Evolutionary conservation across 2,888 invertebrate species (phyloP), one percentile per base, ranked within the genome.

Genomic region (Volucella zonaria): DNA sequence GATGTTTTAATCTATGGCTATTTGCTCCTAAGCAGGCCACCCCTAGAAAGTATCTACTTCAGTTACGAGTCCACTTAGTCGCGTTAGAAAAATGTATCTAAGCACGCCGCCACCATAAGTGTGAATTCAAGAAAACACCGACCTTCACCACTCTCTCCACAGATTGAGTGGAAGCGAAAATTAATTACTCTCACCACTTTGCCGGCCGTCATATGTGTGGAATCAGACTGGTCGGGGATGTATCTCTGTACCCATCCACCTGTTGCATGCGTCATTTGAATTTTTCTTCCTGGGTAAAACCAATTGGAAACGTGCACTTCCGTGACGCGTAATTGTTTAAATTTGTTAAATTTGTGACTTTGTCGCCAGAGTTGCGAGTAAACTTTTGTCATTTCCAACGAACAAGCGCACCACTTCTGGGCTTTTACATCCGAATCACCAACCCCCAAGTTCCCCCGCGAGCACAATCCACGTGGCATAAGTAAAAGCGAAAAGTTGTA

Each of bases 311-410:
- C 73, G 61, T 67, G 79, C 40, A 59, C 18, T 14, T 38, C 40
- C 12, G 2, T 15, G 8, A 2, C 31, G 31, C 31, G 70, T 81
- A 75, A 81, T 81, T 81, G 75, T 70, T 81, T 75, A 70, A 75
- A 75, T 81, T 81, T 70, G 81, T 81, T 81, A 14, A 68, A 58
- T 31, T 31, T 58, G 79, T 54, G 73, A 73, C 47, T 80, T 74
- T 56, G 61, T 12, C 9, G 31, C 4, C 6, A 31, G 23, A 23
- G 23, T 23, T 23, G 23, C 2, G 23, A 23, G 12, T 8, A 14
- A 61, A 74, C 74, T 74, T 80, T 62, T 67, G 58, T 58, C 78
- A 76, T 59, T 40, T 23, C 11, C 49, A 31, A 31, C 31, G 31
- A 31, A 31, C 31, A 31, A 31, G 31, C 6, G 6, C 31, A 31